Evolutionary conservation across 2,888 invertebrate species (phyloP), one percentile per base, ranked within the genome.

Genomic region (Torymus auratus): DNA sequence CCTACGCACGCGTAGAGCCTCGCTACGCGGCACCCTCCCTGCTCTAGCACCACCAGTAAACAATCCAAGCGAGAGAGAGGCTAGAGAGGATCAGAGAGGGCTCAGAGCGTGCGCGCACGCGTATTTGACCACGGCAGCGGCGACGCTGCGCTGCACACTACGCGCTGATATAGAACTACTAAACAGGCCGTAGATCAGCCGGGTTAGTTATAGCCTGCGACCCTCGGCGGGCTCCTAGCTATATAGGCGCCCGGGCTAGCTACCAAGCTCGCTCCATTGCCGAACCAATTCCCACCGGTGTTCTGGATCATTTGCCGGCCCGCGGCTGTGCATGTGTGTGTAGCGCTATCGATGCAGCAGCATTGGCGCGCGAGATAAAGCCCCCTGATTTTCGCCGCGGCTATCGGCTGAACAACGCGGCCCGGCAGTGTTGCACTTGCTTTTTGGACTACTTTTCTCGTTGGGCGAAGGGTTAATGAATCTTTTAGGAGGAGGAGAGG

Each of bases 221-320:
- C 83, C 82, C 83, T 81, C 82, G 79, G 72, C 74, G 14, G 7
- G 20, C 61, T 14, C 52, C 15, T 15, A 20, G 20, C 28, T 20
- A 41, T 41, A 41, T 41, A 41, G 28, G 7, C 5, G 7, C 41
- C 64, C 2, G 60, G 11, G 61, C 68, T n/a, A 50, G 61, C 53
- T 15, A 62, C 53, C 67, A 55, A 65, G 82, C 82, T 71, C 83
- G 78, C 80, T 83, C 85, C 84, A 84, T 86, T 86, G 87, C 86
- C 85, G 85, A 88, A 87, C 88, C 90, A 89, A 89, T 91, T 91
- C 91, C 90, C 91, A 87, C 86, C 84, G 90, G 91, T 88, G 90
- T 90, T 91, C 90, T 89, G 91, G 89, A 90, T 90, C 91, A 90
- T 90, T 91, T 90, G 89, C 87, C 87, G 89, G 88, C 88, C 88